These are phyloP conservation scores for Trichomalopsis sarcophagae DNA, from an alignment of 1,140 invertebrate genomes.

Conservation along the genomic window DNA sequence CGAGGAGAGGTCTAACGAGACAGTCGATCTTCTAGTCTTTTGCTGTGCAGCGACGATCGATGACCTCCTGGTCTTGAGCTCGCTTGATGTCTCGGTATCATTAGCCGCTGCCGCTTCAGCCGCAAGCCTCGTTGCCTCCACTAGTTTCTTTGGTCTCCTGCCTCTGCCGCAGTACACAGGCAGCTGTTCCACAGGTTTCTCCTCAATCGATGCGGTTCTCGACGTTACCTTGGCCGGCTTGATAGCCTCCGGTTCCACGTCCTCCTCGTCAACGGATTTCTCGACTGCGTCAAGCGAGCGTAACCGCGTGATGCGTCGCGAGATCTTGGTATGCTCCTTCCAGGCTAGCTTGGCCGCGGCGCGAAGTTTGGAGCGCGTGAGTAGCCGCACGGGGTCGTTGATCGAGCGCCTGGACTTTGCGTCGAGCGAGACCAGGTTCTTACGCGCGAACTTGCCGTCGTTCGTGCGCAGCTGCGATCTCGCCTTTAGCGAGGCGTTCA, in stretches of 20 bases:
- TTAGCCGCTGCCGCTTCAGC: neutral
- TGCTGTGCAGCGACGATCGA: neutral
- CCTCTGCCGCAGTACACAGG: neutral
- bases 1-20: neutral
- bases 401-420: slow-evolving; percentile 42
- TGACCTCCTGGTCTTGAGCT: neutral
- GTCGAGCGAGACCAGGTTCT: slow-evolving; percentile 42
- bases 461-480: slow-evolving; percentile 63
- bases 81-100: neutral
- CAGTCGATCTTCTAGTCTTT: slow-evolving; percentile 26
- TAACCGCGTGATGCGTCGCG: slow-evolving; percentile 26
- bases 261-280: neutral
- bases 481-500: slow-evolving; percentile 65
- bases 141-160: slow-evolving; percentile 26
- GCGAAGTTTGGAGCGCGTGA: slow-evolving; percentile 38
- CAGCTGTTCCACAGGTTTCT: neutral
- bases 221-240: neutral
- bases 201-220: neutral
- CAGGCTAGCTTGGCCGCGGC: slow-evolving; percentile 21
- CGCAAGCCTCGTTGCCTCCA: neutral
- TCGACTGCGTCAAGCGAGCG: neutral
- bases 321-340: slow-evolving; percentile 45
- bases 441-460: slow-evolving; percentile 68
- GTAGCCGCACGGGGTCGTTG: slow-evolving; percentile 35
- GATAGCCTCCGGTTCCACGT: neutral